Evolutionary conservation across 2,797 vertebrate genomes (phyloP), one percentile per base, ranked within the genome.

Genomic region (Chloroceryle inda): DNA sequence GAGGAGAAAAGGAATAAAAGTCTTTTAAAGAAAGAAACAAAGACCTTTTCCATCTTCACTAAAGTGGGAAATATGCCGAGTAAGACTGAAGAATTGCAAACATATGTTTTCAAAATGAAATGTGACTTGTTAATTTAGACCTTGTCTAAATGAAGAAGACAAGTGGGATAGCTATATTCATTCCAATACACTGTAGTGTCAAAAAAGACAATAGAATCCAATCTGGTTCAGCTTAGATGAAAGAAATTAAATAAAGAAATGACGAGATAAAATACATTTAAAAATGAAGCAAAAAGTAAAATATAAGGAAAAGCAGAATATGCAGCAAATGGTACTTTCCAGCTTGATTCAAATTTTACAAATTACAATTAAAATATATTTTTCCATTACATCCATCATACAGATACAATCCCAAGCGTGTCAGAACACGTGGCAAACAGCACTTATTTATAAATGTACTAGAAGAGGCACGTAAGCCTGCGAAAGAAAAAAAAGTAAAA

Each of bases 31-130:
- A 85, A 85, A 80, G 90, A 94, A 94, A 95, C 45, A 96, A 97
- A 97, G 84, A 77, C 71, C 67, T 95, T 89, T 89, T 85, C 82
- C 75, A 92, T 81, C 62, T 89, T 88, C 78, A 89, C 61, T 84
- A 88, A 87, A 81, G 85, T 33, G 83, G 88, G 91, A 97, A 95
- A 96, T 86, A 92, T 29, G 85, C 76, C 22, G 63, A 96, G 85
- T 93, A 95, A 96, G 75, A 80, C 83, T 55, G 45, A 89, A 86
- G 81, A 97, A 97, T 97, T 97, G 85, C 91, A 96, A 97, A 96
- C 96, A 97, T 95, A 94, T 97, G 95, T 88, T 97, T 96, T 95
- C 66, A 94, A 98, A 97, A 95, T 95, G 92, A 97, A 91, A 97
- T 82, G 85, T 78, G 93, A 97, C 95, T 96, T 95, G 82, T 84